These are phyloP conservation scores for Zele albiditarsus DNA, from an alignment of 2,888 invertebrate species.

Conservation along the genomic window DNA sequence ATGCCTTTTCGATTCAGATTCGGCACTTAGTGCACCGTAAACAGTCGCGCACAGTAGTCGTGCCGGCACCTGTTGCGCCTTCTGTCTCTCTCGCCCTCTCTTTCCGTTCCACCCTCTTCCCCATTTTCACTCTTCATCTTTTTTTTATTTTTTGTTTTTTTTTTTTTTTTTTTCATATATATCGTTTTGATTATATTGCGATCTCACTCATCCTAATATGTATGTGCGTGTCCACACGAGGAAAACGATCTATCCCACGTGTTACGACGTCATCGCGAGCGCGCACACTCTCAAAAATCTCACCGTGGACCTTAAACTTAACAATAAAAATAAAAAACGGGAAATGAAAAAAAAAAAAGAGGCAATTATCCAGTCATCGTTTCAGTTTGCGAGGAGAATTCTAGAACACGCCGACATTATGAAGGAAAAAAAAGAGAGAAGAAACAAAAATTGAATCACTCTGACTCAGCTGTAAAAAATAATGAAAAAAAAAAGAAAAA, in stretches of 20 bases:
- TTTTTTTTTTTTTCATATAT: slow-evolving; percentile 32
- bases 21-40: slow-evolving; percentile 52
- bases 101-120: background rate
- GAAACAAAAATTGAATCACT: slow-evolving; percentile 2
- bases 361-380: slow-evolving; percentile 49
- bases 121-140: background rate
- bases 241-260: slow-evolving; percentile 13
- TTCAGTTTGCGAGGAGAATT: slow-evolving; percentile 41
- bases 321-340: background rate
- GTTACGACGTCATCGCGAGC: background rate
- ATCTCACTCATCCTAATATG: background rate
- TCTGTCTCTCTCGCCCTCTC: background rate
- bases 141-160: slow-evolving; percentile 18
- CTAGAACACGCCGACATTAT: slow-evolving; percentile 38
- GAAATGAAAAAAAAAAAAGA: slow-evolving; percentile 29
- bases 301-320: background rate
- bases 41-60: slow-evolving; percentile 37
- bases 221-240: background rate
- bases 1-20: slow-evolving; percentile 67
- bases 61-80: slow-evolving; percentile 5
- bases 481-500: slow-evolving; percentile 15
- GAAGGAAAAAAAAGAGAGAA: slow-evolving; percentile 16
- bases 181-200: slow-evolving; percentile 15
- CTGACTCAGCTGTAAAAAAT: slow-evolving; percentile 5
- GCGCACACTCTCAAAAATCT: background rate